These are phyloP conservation scores for Apostichopus japonicus DNA, from an alignment of 35 echinoderm and acorn worm genomes.

Conservation along the genomic window DNA sequence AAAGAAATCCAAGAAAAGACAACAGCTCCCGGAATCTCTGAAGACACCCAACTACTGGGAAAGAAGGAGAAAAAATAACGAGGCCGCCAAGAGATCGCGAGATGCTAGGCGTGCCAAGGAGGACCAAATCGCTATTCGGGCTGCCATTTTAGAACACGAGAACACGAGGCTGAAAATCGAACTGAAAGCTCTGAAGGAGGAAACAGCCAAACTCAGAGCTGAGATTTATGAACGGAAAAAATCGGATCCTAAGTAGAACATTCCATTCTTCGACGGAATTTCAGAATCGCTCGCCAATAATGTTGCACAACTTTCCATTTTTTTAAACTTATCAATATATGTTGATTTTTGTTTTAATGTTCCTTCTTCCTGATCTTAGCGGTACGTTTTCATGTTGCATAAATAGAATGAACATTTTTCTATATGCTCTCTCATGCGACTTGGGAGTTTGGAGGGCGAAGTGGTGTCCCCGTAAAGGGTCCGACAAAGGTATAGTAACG, in stretches of 20 bases:
- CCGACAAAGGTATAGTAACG: no score
- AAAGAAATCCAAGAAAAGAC: conserved; percentile 62
- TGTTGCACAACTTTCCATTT: no score
- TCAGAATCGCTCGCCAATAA: no score
- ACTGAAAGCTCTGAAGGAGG: conserved; percentile 86
- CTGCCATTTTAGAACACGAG: conserved; percentile 94
- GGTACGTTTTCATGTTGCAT: no score
- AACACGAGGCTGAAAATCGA: conserved; percentile 92
- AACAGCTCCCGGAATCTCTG: conserved; percentile 64
- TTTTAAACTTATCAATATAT: no score
- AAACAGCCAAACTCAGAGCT: conserved; percentile 65
- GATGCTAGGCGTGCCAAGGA: conserved; percentile 93
- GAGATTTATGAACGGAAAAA: conserved; percentile 64
- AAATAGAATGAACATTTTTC: no score
- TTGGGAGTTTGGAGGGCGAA: no score
- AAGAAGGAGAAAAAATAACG: conserved; percentile 94
- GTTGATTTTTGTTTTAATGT: no score
- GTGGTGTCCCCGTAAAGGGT: no score
- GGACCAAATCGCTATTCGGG: conserved; percentile 95
- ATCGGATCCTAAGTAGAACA: conserved; percentile 8
- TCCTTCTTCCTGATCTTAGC: no score
- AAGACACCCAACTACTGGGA: conserved; percentile 94
- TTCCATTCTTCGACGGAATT: no score
- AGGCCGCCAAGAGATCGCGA: conserved; percentile 88
- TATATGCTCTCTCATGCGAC: no score